Conservation (phyloP, 2,888 invertebrate species). For the Dynastes maya region DNA sequence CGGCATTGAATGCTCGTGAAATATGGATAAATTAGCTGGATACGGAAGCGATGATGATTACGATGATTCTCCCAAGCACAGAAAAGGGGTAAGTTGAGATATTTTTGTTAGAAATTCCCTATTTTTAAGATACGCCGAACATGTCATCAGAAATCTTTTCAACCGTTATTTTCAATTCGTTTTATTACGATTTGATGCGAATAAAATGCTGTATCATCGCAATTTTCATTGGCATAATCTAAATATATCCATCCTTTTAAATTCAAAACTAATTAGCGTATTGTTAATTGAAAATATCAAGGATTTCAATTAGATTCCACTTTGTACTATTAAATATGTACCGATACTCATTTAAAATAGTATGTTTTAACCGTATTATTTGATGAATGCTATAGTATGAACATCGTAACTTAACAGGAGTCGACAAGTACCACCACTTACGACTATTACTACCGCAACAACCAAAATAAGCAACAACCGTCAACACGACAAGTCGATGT, state of each 20-base stretch:
- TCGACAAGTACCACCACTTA: constrained; percentile 34
- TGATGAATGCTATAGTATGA: constrained; percentile 74
- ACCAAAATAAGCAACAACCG: constrained; percentile 41
- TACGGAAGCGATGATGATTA: constrained; percentile 87
- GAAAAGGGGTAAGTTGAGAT: constrained; percentile 61
- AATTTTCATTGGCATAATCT: no score
- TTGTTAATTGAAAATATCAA: no score
- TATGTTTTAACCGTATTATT: constrained; percentile 49
- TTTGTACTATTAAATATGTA: neutral
- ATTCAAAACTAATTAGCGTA: no score
- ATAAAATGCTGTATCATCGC: no score
- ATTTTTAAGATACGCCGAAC: no score
- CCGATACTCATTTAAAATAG: neutral
- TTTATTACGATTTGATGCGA: no score
- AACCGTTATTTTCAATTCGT: no score
- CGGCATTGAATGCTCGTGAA: constrained; percentile 8
- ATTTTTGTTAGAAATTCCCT: neutral
- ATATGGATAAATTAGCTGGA: constrained; percentile 84
- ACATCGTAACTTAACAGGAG: constrained; percentile 67
- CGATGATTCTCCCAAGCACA: constrained; percentile 69
- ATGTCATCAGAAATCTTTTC: no score
- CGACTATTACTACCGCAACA: constrained; percentile 11
- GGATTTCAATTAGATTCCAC: no score
- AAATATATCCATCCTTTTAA: no score
- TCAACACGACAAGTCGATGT: constrained; percentile 71